A percentile compares a stretch with the other conserved stretches of the same genome.
phyloP scores from a whole-genome alignment of 2,888 invertebrate species.

The Leptopterna dolabrata region DNA sequence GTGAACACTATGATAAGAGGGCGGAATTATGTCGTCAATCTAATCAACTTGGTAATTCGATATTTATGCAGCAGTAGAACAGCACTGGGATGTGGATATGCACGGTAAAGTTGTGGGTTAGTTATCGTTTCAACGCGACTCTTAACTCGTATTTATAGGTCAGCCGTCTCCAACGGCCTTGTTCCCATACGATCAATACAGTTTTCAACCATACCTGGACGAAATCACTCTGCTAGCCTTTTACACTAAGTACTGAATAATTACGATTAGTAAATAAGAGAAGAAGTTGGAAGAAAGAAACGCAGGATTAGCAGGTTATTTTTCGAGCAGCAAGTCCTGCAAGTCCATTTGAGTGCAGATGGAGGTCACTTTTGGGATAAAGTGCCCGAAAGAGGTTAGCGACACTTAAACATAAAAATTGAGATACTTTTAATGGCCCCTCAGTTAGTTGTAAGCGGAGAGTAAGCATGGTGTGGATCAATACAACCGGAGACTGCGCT shows the following conservation, averaged over 20 bases:
- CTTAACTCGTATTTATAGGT: conserved; percentile 42
- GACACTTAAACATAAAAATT: conserved; percentile 14
- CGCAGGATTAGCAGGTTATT: not conserved
- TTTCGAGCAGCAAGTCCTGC: not conserved
- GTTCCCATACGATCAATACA: conserved; percentile 23
- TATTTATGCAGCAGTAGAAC: too few relatives aligned
- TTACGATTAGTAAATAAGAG: not conserved
- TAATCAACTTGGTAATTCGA: too few relatives aligned
- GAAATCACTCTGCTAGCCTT: not conserved
- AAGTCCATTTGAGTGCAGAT: not conserved
- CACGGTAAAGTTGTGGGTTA: not conserved
- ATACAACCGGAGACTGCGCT: conserved; percentile 30
- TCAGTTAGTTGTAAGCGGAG: conserved; percentile 29
- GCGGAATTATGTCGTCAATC: too few relatives aligned
- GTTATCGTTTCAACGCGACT: not conserved
- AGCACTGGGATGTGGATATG: too few relatives aligned
- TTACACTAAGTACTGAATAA: not conserved
- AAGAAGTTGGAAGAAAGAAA: not conserved
- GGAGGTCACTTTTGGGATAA: not conserved
- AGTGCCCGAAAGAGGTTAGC: not conserved
- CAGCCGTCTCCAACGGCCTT: conserved; percentile 18
- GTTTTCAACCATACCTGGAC: not conserved
- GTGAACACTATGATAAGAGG: too few relatives aligned
- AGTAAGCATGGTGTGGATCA: conserved; percentile 40
- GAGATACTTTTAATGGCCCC: not conserved